Evolutionary conservation across 2,888 invertebrate species (phyloP).

Genomic region (Meta bourneti): DNA sequence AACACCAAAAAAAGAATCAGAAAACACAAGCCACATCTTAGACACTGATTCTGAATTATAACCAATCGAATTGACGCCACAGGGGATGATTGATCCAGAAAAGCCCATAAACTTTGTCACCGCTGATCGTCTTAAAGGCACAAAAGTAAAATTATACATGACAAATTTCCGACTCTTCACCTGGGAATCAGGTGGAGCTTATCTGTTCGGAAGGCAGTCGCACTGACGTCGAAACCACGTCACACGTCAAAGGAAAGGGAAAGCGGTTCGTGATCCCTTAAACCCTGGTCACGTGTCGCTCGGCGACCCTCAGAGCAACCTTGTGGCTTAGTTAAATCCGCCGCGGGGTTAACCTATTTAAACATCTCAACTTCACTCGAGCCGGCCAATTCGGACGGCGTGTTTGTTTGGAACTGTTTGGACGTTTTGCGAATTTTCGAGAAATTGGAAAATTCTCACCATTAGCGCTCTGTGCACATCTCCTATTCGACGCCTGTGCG

Average conservation of each 20-base stretch:
- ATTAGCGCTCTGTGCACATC: background rate
- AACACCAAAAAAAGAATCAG: background rate
- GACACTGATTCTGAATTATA: conserved; percentile 11
- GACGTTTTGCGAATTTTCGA: conserved; percentile 34
- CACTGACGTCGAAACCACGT: conserved; percentile 7
- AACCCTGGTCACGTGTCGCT: conserved; percentile 56
- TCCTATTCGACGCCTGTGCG: background rate
- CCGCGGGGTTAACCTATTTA: conserved; percentile 72
- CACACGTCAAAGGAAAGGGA: conserved; percentile 29
- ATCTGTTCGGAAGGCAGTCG: no score
- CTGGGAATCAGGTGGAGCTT: no score
- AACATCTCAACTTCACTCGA: conserved; percentile 50
- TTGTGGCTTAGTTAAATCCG: conserved; percentile 65
- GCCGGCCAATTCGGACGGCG: conserved; percentile 26
- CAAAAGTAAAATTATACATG: no score
- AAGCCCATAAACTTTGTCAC: background rate
- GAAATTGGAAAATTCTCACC: conserved; percentile 1
- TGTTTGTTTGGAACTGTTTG: conserved; percentile 37
- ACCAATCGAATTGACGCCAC: conserved; percentile 1
- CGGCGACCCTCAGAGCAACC: conserved; percentile 56
- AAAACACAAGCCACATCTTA: background rate
- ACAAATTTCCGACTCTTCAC: no score
- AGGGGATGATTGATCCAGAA: background rate
- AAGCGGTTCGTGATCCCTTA: conserved; percentile 65
- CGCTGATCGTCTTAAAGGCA: conserved; percentile 22